Percentiles rank a stretch among this genome's conserved stretches.
These are phyloP conservation scores for Ophion ventricosus DNA, from an alignment of 2,888 invertebrate species.

Conservation along the genomic window DNA sequence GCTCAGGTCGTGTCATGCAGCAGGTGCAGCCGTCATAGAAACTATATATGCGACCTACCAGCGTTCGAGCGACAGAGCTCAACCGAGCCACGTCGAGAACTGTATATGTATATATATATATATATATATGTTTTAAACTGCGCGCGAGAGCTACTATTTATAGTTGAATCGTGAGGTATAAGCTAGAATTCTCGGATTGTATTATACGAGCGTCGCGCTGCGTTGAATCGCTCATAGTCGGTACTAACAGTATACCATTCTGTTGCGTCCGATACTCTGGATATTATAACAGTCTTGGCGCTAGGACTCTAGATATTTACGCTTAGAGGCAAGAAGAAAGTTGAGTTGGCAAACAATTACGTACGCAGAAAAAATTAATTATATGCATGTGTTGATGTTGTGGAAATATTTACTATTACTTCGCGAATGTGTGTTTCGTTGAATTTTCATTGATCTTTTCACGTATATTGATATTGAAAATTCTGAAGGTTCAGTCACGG, in stretches of 20 bases:
- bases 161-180: constrained; percentile 72
- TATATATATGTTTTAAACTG: constrained; percentile 57
- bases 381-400: neutral
- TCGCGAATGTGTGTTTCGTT: neutral
- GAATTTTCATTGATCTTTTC: too few relatives aligned
- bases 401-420: neutral
- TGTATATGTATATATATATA: constrained; percentile 18
- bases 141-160: constrained; percentile 69
- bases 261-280: constrained; percentile 24
- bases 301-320: constrained; percentile 38
- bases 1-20: constrained; percentile 70
- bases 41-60: constrained; percentile 63
- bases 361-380: neutral
- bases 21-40: constrained; percentile 69
- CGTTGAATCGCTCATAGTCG: constrained; percentile 50
- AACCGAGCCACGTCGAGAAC: constrained; percentile 31
- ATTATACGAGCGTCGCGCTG: constrained; percentile 57
- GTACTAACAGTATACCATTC: constrained; percentile 16
- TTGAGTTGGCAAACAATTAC: neutral
- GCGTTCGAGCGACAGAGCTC: constrained; percentile 52
- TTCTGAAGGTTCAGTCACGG: too few relatives aligned
- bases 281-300: constrained; percentile 30
- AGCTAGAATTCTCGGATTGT: constrained; percentile 64
- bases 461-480: too few relatives aligned
- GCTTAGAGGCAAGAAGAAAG: constrained; percentile 12